Base-by-base conservation (phyloP, 1,140 invertebrate genomes). In the Phthorimaea operculella region DNA sequence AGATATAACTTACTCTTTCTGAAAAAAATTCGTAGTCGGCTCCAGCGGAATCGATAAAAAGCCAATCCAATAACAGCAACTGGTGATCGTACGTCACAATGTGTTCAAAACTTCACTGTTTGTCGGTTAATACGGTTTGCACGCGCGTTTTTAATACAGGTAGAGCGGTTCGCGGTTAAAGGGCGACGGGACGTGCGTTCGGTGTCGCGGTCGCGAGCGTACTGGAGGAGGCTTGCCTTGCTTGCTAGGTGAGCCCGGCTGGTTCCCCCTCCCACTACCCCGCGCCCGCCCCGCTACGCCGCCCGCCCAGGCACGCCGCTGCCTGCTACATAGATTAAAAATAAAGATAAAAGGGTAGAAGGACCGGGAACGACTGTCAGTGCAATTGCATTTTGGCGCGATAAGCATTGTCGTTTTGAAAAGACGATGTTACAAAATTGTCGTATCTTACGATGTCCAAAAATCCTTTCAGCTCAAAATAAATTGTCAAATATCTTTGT, bases 291-390 rank as follows among this genome's bases (percentile, higher is more conserved):
- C 72, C 66, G 58, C 63, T 52, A 59, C 54, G 39, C 59, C 70
- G 74, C 76, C 77, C 77, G 75, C 77, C 77, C 77, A 76, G 75
- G 74, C 77, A 72, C 64, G 68, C 69, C 60, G 62, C 56, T 11
- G 14, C 8, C 15, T 16, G 14, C 15, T 47, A 47, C 44, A 47
- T 47, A 47, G 44, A 47, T 47, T 47, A 47, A 39, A 28, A 28
- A 4, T 28, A 28, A 28, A 28, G 21, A 28, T 28, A 28, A 28
- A 28, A 28, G 21, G 6, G 6, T 28, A 28, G 21, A 28, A 28
- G 21, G 21, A 28, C 21, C 21, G 21, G 21, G 21, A 6, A 28
- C 21, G 2, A 28, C 2, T 28, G 2, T 28, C 21, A 28, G 21
- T 28, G 21, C n/a, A n/a, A n/a, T n/a, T 28, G 2, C 6, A 28